These are phyloP conservation scores for Campylomormyrus tamandua DNA, from an alignment of 2,113 vertebrate species.

Conservation along the genomic window DNA sequence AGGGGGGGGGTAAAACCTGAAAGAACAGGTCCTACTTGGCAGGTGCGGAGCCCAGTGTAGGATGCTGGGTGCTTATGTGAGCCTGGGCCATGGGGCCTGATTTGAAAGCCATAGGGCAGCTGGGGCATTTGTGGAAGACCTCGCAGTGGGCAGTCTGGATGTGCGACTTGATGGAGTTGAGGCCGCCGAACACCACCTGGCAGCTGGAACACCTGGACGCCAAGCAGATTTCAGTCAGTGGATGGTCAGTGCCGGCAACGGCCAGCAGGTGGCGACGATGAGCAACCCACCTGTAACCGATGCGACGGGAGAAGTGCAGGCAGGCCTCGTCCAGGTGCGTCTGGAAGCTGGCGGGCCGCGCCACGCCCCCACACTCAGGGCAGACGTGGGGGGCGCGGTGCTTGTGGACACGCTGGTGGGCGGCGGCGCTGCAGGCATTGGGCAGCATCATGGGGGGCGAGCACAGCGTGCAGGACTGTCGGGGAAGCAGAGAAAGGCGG, in stretches of 20 bases:
- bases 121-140: conserved; percentile 92
- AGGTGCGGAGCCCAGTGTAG: conserved; percentile 65
- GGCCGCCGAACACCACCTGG: conserved; percentile 83
- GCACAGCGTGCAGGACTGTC: conserved; percentile 74
- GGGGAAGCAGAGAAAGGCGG: neutral
- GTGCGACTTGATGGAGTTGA: conserved; percentile 90
- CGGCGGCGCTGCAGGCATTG: conserved; percentile 77
- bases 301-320: conserved; percentile 82
- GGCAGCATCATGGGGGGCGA: conserved; percentile 81
- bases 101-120: conserved; percentile 95
- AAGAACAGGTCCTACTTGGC: conserved; percentile 65
- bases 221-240: neutral
- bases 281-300: conserved; percentile 78
- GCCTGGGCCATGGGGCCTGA: conserved; percentile 79
- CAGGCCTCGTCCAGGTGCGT: conserved; percentile 75
- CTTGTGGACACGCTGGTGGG: conserved; percentile 87
- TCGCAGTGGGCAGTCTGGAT: conserved; percentile 92
- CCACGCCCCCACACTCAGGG: conserved; percentile 79
- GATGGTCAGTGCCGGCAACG: neutral
- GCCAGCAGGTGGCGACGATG: neutral
- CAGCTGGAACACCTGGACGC: conserved; percentile 82
- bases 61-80: conserved; percentile 81
- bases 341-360: conserved; percentile 67
- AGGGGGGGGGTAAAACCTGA: neutral
- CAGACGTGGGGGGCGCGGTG: conserved; percentile 74